Conservation (phyloP, 23 tunicate genomes). For the Styela clava region DNA sequence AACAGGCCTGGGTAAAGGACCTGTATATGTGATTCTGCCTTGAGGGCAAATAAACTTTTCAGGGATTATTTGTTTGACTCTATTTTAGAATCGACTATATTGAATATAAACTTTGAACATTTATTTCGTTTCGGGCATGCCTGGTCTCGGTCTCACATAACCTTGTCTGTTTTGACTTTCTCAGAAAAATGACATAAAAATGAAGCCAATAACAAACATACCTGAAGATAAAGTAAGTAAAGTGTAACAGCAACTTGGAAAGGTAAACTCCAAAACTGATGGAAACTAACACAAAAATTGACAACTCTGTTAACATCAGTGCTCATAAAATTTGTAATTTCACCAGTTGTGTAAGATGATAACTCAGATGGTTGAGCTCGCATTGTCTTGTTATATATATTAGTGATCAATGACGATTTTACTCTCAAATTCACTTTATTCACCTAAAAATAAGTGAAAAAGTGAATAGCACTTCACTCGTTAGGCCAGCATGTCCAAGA, state of each 20-base stretch:
- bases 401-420: constrained; percentile 54
- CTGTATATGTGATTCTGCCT: too few species aligned
- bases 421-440: constrained; percentile 55
- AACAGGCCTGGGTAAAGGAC: too few species aligned
- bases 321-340: constrained; percentile 95
- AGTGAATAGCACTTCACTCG: neutral
- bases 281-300: constrained; percentile 85
- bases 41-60: too few species aligned
- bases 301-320: constrained; percentile 90
- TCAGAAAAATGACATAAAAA: too few species aligned
- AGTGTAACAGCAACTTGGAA: constrained; percentile 87
- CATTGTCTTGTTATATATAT: constrained; percentile 62
- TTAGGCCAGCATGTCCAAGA: neutral
- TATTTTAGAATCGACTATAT: too few species aligned
- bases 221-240: constrained; percentile 72
- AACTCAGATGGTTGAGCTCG: constrained; percentile 44
- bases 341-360: constrained; percentile 68
- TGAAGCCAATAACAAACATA: too few species aligned
- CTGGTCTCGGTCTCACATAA: too few species aligned
- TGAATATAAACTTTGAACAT: too few species aligned
- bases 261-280: constrained; percentile 97
- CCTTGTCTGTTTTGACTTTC: too few species aligned
- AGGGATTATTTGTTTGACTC: too few species aligned
- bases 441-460: constrained; percentile 33
- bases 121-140: too few species aligned